Conservation (phyloP, 2,888 invertebrate genomes). For the Synanthedon formicaeformis region DNA sequence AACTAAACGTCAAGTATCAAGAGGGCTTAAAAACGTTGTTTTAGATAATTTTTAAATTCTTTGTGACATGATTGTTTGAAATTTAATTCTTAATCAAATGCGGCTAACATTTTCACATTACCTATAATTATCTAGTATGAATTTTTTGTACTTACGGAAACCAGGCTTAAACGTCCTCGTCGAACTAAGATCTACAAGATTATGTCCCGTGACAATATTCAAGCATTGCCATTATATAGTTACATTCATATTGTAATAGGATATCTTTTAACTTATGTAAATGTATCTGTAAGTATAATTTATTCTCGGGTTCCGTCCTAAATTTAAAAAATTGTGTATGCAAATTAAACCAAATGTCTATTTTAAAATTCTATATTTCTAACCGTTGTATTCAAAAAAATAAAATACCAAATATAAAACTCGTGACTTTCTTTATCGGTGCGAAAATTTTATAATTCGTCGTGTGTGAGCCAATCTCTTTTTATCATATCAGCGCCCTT, state of each 20-base stretch:
- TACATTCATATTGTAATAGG: neutral
- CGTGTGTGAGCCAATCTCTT: constrained; percentile 53
- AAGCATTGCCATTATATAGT: neutral
- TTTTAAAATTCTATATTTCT: neutral
- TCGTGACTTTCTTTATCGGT: no score
- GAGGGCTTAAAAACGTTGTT: no score
- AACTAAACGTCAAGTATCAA: no score
- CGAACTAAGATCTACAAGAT: neutral
- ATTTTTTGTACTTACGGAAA: neutral
- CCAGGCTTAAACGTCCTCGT: neutral
- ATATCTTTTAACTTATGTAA: neutral
- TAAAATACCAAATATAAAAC: no score
- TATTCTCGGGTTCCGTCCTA: neutral
- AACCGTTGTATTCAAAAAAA: no score
- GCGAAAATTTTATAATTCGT: constrained; percentile 22
- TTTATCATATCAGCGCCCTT: constrained; percentile 75
- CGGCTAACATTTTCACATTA: no score
- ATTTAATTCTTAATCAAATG: no score
- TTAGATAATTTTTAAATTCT: no score
- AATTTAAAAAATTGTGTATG: neutral
- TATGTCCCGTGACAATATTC: constrained; percentile 1
- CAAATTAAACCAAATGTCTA: neutral
- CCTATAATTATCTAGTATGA: no score
- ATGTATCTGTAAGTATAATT: neutral
- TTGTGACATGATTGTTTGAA: no score